Conservation (phyloP, 2,113 vertebrate species). For the Crocuta crocuta region DNA sequence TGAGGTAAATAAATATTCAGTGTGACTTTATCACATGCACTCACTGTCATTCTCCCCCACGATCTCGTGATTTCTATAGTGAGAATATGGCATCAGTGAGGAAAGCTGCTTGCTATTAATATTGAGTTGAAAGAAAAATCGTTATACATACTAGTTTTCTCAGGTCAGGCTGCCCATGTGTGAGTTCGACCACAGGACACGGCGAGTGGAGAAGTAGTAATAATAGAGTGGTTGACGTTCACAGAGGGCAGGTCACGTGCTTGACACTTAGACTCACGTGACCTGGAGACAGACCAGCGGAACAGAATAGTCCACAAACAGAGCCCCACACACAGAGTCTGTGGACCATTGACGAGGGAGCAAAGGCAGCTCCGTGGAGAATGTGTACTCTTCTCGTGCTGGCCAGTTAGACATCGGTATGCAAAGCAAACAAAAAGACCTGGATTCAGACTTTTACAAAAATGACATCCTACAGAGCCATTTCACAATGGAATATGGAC, state of each 20-base stretch:
- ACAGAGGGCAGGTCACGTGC: background rate
- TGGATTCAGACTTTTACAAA: background rate
- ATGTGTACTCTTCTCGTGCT: background rate
- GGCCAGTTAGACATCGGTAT: background rate
- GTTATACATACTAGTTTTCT: background rate
- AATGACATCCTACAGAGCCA: background rate
- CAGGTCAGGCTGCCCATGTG: background rate
- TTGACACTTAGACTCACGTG: rapidly evolving
- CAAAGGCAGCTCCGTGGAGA: background rate
- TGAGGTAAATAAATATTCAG: background rate
- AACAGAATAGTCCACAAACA: background rate
- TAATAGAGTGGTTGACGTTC: rapidly evolving
- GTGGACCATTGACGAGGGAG: background rate
- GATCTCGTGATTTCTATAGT: background rate
- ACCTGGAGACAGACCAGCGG: background rate
- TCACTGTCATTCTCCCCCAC: background rate
- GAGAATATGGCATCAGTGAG: background rate
- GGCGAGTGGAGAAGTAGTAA: rapidly evolving
- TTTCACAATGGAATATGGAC: background rate
- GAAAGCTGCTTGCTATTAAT: background rate
- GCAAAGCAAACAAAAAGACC: background rate
- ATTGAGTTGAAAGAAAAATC: background rate
- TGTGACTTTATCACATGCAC: background rate
- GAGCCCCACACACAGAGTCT: background rate
- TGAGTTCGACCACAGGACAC: rapidly evolving